These are phyloP conservation scores for Rhegmatorhina hoffmannsi DNA, from an alignment of 2,113 vertebrate genomes.

Conservation along the genomic window DNA sequence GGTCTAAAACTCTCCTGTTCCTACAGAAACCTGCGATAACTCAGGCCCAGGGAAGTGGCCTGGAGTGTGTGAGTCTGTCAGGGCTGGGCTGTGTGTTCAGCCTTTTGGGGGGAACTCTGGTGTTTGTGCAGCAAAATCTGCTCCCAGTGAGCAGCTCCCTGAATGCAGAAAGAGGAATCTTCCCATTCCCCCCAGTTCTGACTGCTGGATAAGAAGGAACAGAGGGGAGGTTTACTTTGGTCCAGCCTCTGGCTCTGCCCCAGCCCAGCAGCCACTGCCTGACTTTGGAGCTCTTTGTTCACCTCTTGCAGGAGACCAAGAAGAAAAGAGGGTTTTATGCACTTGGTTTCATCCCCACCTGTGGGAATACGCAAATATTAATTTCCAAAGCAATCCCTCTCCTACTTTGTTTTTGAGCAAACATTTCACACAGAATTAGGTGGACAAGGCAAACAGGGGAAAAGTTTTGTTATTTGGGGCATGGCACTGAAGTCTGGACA, in stretches of 20 bases:
- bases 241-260: neutral
- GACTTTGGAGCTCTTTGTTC: slow-evolving; percentile 64
- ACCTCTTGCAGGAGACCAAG: slow-evolving; percentile 75
- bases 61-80: rapidly evolving
- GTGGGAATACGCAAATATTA: neutral
- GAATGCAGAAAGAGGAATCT: neutral
- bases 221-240: neutral
- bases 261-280: slow-evolving; percentile 47
- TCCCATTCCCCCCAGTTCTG: neutral
- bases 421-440: rapidly evolving
- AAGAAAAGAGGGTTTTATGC: slow-evolving; percentile 65
- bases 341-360: neutral
- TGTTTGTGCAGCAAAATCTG: neutral
- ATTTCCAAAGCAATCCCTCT: neutral
- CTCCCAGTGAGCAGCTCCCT: neutral
- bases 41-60: neutral
- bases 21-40: neutral
- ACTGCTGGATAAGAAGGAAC: rapidly evolving
- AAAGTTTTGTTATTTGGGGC: neutral
- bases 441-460: neutral
- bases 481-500: neutral
- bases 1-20: neutral
- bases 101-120: neutral
- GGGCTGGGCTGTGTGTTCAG: neutral
- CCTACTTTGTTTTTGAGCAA: neutral